Evolutionary conservation across 2,888 invertebrate genomes (phyloP).

Genomic region (Amphiduros pacificus): DNA sequence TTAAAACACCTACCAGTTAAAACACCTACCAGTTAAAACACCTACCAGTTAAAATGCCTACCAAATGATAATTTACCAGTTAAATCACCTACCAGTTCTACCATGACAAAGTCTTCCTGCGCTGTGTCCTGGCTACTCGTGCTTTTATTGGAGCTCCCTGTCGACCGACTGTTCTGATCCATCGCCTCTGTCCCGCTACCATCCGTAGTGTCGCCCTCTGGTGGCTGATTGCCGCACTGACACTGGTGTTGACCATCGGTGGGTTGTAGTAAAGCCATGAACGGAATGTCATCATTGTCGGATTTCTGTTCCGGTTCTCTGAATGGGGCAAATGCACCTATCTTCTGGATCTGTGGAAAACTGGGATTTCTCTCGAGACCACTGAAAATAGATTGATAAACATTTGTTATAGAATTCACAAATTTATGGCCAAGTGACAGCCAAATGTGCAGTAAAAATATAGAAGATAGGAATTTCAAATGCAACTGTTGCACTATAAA

Average conservation of each 20-base stretch:
- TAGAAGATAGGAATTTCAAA: too few species aligned
- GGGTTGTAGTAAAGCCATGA: conserved; percentile 44
- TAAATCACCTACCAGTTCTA: conserved; percentile 68
- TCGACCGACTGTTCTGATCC: conserved; percentile 14
- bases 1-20: too few species aligned
- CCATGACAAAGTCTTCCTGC: conserved; percentile 72
- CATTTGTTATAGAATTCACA: too few species aligned
- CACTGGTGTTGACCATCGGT: neutral
- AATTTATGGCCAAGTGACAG: too few species aligned
- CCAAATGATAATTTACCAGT: too few species aligned
- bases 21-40: too few species aligned
- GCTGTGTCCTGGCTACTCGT: conserved; percentile 44
- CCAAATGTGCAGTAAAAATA: too few species aligned
- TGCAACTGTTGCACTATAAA: too few species aligned
- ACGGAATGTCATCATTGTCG: conserved; percentile 49
- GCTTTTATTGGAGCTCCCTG: conserved; percentile 33
- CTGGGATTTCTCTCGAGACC: conserved; percentile 16
- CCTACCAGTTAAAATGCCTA: too few species aligned
- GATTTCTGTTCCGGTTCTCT: conserved; percentile 18
- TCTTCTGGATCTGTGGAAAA: conserved; percentile 40
- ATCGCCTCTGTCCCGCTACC: conserved; percentile 5
- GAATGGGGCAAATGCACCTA: conserved; percentile 49
- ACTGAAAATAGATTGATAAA: neutral
- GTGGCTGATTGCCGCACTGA: neutral
- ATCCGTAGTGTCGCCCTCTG: neutral